phyloP scores from a whole-genome alignment of 1,140 invertebrate species.

The Drosophila kikkawai region DNA sequence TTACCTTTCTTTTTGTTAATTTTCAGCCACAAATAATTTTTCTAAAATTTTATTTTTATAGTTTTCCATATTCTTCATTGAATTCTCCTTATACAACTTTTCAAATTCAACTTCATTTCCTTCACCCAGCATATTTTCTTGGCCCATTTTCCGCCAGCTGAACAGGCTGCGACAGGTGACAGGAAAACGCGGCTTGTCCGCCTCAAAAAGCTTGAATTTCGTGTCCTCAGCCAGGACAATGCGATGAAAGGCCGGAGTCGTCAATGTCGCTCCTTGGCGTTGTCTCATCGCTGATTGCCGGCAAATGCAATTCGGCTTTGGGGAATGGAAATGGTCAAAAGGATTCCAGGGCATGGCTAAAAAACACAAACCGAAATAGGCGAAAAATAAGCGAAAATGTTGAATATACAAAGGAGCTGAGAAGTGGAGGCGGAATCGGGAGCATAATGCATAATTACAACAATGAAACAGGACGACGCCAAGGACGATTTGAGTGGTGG shows the following conservation, averaged over 20 bases:
- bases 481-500: slow-evolving; percentile 62
- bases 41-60: too few relatives aligned
- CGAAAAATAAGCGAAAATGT: slow-evolving; percentile 13
- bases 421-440: slow-evolving; percentile 16
- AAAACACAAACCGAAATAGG: slow-evolving; percentile 10
- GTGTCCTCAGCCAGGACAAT: slow-evolving; percentile 3
- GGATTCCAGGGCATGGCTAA: not conserved
- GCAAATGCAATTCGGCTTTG: slow-evolving; percentile 42
- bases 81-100: too few relatives aligned
- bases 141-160: not conserved
- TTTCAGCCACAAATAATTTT: too few relatives aligned
- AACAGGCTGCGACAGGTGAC: slow-evolving; percentile 17
- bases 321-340: slow-evolving; percentile 33
- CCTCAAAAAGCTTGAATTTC: slow-evolving; percentile 3
- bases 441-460: slow-evolving; percentile 80
- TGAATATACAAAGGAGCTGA: slow-evolving; percentile 14
- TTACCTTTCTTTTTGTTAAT: too few relatives aligned
- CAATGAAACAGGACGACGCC: slow-evolving; percentile 54
- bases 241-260: slow-evolving; percentile 21
- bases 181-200: slow-evolving; percentile 15
- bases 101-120: not conserved
- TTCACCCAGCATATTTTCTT: not conserved
- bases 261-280: slow-evolving; percentile 49
- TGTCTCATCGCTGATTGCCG: slow-evolving; percentile 15
- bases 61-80: too few relatives aligned